Evolutionary conservation across 1,140 invertebrate genomes (phyloP), one percentile per base, ranked within the genome.

Genomic region (Drosophila setifemur): DNA sequence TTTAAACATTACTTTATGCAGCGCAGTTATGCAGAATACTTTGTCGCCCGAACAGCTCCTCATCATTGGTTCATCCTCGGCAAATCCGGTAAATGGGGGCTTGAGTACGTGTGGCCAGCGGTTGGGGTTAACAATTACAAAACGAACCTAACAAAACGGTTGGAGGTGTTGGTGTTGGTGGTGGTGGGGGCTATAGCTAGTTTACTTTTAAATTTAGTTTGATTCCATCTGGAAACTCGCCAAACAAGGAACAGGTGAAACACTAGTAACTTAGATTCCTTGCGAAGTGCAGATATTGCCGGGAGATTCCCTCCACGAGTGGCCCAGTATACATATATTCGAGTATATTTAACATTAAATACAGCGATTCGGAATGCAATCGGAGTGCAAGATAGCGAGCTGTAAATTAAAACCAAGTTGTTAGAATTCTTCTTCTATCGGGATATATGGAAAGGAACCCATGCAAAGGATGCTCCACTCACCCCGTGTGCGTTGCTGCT

Each of bases 351-450:
- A 83, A 73, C 68, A 64, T 55, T 83, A 73, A 83, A 83, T 83
- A 83, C 78, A 74, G 61, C 66, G 63, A 66, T 71, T 68, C 49
- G 79, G 79, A 85, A 85, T 85, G 79, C 57, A 60, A 74, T 68
- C 49, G 81, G 79, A 85, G 77, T 85, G 79, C 57, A 66, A 58
- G 76, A 81, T 50, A 66, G 48, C 52, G 31, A 35, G 29, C 72
- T 81, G 66, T 2, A 42, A 25, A 28, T 29, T 0, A 40, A 8
- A 39, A 12, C 12, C 26, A 2, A 44, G n/a, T 0, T 2, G 7
- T 18, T 9, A 8, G 11, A 19, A 4, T 14, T 18, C 6, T 6
- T n/a, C n/a, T n/a, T n/a, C n/a, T n/a, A n/a, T n/a, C n/a, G n/a
- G n/a, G n/a, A n/a, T n/a, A n/a, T n/a, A n/a, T n/a, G n/a, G n/a